These are phyloP conservation scores for Zygaena filipendulae DNA, from an alignment of 2,888 invertebrate genomes.

Conservation along the genomic window DNA sequence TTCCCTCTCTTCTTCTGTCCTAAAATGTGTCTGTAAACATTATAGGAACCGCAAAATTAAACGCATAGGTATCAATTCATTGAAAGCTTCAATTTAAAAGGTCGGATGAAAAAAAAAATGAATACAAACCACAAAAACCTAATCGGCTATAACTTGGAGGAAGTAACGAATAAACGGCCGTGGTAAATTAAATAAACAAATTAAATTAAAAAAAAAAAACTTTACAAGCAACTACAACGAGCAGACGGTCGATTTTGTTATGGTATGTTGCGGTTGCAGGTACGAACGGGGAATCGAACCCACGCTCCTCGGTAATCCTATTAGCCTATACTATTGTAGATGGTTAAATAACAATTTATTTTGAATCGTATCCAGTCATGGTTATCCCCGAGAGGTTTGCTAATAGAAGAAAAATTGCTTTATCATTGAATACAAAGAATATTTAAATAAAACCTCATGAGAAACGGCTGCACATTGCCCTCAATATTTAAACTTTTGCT, in stretches of 20 bases:
- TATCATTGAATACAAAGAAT: slow-evolving; percentile 30
- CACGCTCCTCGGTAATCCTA: slow-evolving; percentile 57
- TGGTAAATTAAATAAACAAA: slow-evolving; percentile 67
- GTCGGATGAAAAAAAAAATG: slow-evolving; percentile 30
- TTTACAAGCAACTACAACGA: slow-evolving; percentile 22
- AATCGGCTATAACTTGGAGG: slow-evolving; percentile 55
- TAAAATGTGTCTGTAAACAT: too few species aligned
- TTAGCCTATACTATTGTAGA: slow-evolving; percentile 50
- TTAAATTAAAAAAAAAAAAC: slow-evolving; percentile 42
- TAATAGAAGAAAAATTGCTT: slow-evolving; percentile 27
- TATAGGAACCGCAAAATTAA: too few species aligned
- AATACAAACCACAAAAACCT: slow-evolving; percentile 53
- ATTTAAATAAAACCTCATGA: too few species aligned
- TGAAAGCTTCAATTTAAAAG: slow-evolving; percentile 31
- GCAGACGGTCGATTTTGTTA: slow-evolving; percentile 43
- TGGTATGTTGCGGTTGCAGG: slow-evolving; percentile 41
- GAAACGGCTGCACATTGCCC: too few species aligned
- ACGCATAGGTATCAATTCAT: too few species aligned
- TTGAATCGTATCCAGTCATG: slow-evolving; percentile 40
- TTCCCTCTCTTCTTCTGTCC: too few species aligned
- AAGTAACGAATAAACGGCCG: slow-evolving; percentile 62
- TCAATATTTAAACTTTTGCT: too few species aligned
- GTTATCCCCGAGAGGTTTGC: slow-evolving; percentile 27
- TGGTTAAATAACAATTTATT: slow-evolving; percentile 57
- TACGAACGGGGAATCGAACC: slow-evolving; percentile 42